Conservation (phyloP, 2,797 vertebrate species). For the Hemitrygon akajei region DNA sequence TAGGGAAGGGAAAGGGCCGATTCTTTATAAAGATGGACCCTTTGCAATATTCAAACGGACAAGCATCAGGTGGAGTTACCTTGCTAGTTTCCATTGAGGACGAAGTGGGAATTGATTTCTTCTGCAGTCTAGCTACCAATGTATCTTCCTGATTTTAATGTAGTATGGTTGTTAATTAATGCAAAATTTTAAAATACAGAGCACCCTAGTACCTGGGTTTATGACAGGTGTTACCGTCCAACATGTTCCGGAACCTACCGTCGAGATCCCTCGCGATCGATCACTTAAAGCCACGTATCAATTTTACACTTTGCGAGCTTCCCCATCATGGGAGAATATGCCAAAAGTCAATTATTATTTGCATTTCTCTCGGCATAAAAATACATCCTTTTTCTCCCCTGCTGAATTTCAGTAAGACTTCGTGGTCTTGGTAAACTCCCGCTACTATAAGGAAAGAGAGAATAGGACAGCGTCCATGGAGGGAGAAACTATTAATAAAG, state of each 20-base stretch:
- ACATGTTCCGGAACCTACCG: background rate
- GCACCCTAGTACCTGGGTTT: background rate
- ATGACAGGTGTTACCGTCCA: background rate
- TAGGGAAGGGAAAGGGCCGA: background rate
- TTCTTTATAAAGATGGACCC: background rate
- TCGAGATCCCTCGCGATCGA: background rate
- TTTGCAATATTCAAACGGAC: background rate
- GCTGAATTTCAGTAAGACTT: background rate
- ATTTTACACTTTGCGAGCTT: background rate
- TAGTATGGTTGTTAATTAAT: background rate
- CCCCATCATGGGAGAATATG: too few species aligned
- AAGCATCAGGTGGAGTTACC: too few species aligned
- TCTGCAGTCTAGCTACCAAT: background rate
- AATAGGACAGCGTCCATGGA: too few species aligned
- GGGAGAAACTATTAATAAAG: too few species aligned
- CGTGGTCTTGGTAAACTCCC: background rate
- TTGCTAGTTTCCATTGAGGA: too few species aligned
- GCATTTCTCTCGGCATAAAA: too few species aligned
- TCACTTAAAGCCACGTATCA: background rate
- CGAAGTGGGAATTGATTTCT: too few species aligned
- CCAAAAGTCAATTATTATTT: background rate
- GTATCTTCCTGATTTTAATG: background rate
- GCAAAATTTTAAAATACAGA: background rate
- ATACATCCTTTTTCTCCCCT: background rate
- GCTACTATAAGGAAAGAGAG: too few species aligned